Percentiles rank a stretch among this genome's conserved stretches.
phyloP scores from a whole-genome alignment of 2,113 vertebrate genomes.

The Laticauda laticaudata region DNA sequence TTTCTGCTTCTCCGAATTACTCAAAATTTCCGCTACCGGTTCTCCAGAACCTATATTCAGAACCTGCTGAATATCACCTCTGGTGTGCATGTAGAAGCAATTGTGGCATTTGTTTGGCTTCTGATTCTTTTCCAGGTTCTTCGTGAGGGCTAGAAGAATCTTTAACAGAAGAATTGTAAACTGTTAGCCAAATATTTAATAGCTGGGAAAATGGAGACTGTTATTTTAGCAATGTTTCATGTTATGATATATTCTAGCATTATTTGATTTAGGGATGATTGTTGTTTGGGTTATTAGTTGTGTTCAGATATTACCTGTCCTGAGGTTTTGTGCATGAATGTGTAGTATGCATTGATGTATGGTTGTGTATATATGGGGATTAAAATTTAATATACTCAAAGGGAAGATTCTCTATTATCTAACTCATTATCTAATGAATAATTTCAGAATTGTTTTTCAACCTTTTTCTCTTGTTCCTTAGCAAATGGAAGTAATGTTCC shows the following conservation, averaged over 20 bases:
- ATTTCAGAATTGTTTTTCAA: constrained; percentile 19
- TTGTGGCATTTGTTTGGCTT: neutral
- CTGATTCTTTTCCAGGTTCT: neutral
- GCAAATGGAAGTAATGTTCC: constrained; percentile 23
- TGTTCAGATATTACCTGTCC: constrained; percentile 8
- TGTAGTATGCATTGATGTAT: neutral
- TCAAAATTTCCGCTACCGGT: no score
- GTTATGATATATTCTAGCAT: neutral
- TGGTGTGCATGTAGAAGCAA: neutral
- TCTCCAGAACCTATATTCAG: no score
- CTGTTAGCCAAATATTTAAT: neutral
- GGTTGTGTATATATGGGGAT: neutral
- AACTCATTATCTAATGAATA: constrained; percentile 16
- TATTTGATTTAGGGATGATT: neutral
- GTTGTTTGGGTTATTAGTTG: neutral
- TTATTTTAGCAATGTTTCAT: neutral
- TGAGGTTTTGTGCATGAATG: neutral
- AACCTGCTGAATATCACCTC: no score
- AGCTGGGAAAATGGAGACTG: neutral
- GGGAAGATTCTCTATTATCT: neutral
- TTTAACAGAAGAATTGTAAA: neutral
- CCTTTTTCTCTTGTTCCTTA: constrained; percentile 21
- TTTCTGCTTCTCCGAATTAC: no score
- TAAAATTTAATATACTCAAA: constrained; percentile 3
- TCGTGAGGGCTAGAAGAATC: neutral